Base-by-base conservation (phyloP, 2,113 vertebrate species). In the Nycticebus coucang region DNA sequence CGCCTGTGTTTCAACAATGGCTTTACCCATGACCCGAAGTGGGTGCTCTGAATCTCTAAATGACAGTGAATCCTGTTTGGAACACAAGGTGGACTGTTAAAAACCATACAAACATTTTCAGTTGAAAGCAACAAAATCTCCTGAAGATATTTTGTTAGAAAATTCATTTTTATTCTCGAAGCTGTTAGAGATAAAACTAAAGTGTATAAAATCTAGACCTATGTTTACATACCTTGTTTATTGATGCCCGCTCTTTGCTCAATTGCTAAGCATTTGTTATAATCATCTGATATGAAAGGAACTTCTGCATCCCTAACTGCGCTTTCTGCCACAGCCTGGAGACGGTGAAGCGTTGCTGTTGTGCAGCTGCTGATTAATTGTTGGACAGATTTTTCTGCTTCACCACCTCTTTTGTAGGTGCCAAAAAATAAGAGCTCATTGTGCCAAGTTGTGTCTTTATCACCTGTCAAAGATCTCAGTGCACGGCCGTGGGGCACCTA, bases 401-500 rank as follows among this genome's bases (percentile, higher is more conserved):
- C 87, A 59, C 83, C 93, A 53, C 75, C 60, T 96, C 83, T 95
- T 96, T 95, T 64, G 71, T 87, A 82, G 89, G 80, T 96, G 95
- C 92, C 95, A 89, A 94, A 94, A 89, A 93, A 90, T 95, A 95
- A 96, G 81, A 93, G 87, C 50, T 96, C 79, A 96, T 90, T 90
- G 89, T 94, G 92, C 96, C 97, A 97, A 93, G 75, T 78, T 87
- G 69, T 93, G 59, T 96, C 95, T 97, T 96, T 93, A 96, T 96
- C 95, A 96, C 74, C 80, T 97, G 95, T 97, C 96, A 97, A 75
- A 92, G 64, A 87, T 83, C 66, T 95, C 0, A 0, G 24, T 81
- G 75, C 77, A 84, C 64, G 45, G 80, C 92, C 1, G 0, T 37
- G 13, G 74, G 81, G 45, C 75, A 83, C 37, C n/a, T 41, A 84